Evolutionary conservation across 2,888 invertebrate genomes (phyloP), one percentile per base, ranked within the genome.

Genomic region (Eulithis testata): DNA sequence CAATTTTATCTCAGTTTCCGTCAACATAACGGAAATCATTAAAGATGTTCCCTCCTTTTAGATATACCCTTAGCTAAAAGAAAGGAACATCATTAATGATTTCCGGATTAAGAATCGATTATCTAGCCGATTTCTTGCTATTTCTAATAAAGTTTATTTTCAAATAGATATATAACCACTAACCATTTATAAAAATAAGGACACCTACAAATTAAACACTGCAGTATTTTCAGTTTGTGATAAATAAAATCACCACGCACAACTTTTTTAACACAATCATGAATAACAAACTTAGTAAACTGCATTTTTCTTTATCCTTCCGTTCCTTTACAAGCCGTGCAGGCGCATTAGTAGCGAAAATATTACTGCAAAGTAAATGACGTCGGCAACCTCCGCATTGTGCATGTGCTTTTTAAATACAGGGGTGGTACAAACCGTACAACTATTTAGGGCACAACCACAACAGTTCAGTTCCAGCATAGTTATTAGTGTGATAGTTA

Each of bases 331-430:
- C 77, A 76, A 88, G 76, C 82, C 89, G 91, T 91, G 87, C 84
- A 85, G 82, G 87, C 91, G 91, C 91, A 90, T 89, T 91, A 89
- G 89, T 86, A 82, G 90, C 88, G 82, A 88, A 91, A 91, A 87
- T 91, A 89, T 87, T 85, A 92, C 92, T 93, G 92, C 92, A 93
- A 92, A 90, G 84, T 86, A 88, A 80, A 88, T 91, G 92, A 92
- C 92, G 92, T 92, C 87, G 89, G 79, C 87, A 87, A 90, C 86
- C 79, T 82, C 92, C 84, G 92, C 92, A 93, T 90, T 89, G 89
- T 91, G 84, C 87, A 89, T 87, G 87, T 90, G 86, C 86, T 88
- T 89, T 90, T 87, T 88, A 90, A 91, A 90, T 89, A 90, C 89
- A 87, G 81, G 87, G 86, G 86, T 87, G 86, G 83, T 86, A 81